Evolutionary conservation across 2,113 vertebrate species (phyloP).

Genomic region (Procapra przewalskii): DNA sequence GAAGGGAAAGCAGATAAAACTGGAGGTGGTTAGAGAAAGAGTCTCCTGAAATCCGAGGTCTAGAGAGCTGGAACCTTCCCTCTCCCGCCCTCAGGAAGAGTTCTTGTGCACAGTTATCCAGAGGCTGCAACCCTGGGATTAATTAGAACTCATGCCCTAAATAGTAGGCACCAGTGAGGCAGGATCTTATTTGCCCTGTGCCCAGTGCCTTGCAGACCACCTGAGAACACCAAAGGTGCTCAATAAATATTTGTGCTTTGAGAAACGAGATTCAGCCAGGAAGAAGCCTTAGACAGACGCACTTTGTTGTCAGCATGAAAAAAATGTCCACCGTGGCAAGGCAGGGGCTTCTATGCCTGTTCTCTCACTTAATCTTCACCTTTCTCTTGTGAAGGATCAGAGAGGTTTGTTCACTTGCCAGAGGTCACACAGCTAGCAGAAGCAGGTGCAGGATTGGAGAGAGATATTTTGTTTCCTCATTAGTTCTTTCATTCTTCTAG

Average conservation of each 20-base stretch:
- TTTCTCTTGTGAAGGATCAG: background rate
- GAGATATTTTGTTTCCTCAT: background rate
- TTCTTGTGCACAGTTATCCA: background rate
- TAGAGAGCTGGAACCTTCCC: background rate
- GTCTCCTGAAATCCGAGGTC: background rate
- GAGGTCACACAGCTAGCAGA: background rate
- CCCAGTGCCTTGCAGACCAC: background rate
- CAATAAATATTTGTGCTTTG: background rate
- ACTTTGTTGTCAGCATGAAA: background rate
- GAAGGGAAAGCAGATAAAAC: background rate
- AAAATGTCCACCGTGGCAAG: background rate
- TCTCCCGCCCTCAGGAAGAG: background rate
- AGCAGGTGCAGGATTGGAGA: background rate
- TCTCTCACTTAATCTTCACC: background rate
- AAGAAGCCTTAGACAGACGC: background rate
- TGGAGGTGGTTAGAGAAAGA: background rate
- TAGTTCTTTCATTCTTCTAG: background rate
- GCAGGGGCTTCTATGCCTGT: background rate
- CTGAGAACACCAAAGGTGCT: background rate
- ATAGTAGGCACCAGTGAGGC: fast-evolving
- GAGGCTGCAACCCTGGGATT: background rate
- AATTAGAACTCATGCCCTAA: background rate
- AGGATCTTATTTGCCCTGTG: too few relatives aligned
- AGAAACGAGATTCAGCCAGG: background rate
- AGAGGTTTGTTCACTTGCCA: background rate